Base-by-base conservation (phyloP, 2,888 invertebrate species). In the Amblyjoppa proteus region DNA sequence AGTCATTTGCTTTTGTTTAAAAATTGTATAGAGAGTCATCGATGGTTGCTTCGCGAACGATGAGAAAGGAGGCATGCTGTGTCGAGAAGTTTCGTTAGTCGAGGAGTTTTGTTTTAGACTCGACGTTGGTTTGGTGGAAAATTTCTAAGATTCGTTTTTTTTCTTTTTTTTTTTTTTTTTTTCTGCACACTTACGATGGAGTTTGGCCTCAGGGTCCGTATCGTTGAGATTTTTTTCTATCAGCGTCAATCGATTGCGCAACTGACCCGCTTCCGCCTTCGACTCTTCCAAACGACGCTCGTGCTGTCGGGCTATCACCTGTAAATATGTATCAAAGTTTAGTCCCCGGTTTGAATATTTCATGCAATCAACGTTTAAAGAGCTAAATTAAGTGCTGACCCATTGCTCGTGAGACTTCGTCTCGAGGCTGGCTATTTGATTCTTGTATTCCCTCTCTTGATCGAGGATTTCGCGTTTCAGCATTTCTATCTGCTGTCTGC, bases 381-480 rank as follows among this genome's bases (percentile, higher is more conserved):
- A 58, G 25, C 25, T 1, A 16, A 49, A 49, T 41, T 3, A 49
- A 58, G 11, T 28, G 89, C 90, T 87, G 90, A 96, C 96, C 98
- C 97, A 98, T 88, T 97, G 97, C 91, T 97, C 97, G 94, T 98
- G 98, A 20, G 97, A 97, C 88, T 98, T 97, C 90, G 97, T 96
- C 94, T 98, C 98, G 82, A 97, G 95, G 81, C 96, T 96, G 78
- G 97, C 96, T 88, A 98, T 96, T 91, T 98, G 97, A 90, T 94
- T 95, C 91, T 96, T 96, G 87, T 95, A 94, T 88, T 95, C 95
- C 85, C 96, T 97, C 93, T 98, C 97, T 93, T 98, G 98, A 82
- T 98, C 97, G n/a, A 97, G 95, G 85, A 98, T 96, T 95, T 98
- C 98, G 79, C 97, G 96, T 81, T 97, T 97, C 86, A 98, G 93